Evolutionary conservation across 2,797 vertebrate species (phyloP), one percentile per base, ranked within the genome.

Genomic region (Diplodus puntazzo): DNA sequence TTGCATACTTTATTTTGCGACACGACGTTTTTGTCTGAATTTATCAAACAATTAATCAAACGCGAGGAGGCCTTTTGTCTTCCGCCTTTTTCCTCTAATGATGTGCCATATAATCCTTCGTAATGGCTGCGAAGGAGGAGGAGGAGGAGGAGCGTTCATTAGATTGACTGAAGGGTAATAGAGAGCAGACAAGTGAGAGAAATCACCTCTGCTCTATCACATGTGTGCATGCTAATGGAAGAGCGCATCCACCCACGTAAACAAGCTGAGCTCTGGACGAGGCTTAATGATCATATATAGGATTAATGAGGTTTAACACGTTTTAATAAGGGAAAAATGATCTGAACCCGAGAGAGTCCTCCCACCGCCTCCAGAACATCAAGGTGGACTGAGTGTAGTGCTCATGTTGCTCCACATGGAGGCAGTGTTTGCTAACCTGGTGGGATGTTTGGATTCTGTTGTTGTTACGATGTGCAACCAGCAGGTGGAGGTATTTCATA

Each of bases 271-370:
- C 21, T 69, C 52, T 59, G 85, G 81, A 90, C 79, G 49, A 86
- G 43, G 55, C 81, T 52, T 91, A 91, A 95, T 92, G 89, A 86
- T 82, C 67, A n/a, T 66, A 82, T 84, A 43, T 57, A n/a, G 77
- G 85, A 80, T 88, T 91, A 95, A 94, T 93, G 90, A 89, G 88
- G 79, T 91, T 81, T 79, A 83, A 83, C 87, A 80, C 49, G 74
- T 73, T 86, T 88, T 86, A 89, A 81, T 85, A 73, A 85, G 27
- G 77, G 75, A 27, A 78, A 87, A 89, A 83, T 80, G 49, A 84
- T 60, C 67, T 65, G 64, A 79, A 53, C 84, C 77, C 83, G 63
- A 20, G 81, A 69, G 34, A 20, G 23, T 12, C 7, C 1, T 18
- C 52, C 1, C 20, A 34, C n/a, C 60, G 20, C 9, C 11, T 23